Conservation (phyloP, 2,113 vertebrate species). For the Argyrosomus japonicus region DNA sequence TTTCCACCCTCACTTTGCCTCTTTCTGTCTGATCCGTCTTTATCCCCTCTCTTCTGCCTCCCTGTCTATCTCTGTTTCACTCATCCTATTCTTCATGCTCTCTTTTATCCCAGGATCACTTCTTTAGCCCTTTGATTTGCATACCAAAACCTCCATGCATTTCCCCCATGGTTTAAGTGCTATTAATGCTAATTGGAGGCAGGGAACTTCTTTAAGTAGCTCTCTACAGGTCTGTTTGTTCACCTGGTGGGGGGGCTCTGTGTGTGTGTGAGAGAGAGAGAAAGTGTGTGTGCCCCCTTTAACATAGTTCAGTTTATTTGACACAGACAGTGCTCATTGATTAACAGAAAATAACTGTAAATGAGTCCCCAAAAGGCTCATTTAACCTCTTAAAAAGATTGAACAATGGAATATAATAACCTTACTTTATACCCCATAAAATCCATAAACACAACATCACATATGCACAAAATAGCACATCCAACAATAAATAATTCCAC, state of each 20-base stretch:
- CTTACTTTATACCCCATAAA: no score
- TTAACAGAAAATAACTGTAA: no score
- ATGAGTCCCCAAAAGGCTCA: no score
- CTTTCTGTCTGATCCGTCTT: constrained; percentile 78
- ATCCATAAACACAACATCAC: neutral
- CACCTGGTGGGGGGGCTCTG: constrained; percentile 74
- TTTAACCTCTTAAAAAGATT: neutral
- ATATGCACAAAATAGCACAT: neutral
- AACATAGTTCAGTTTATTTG: no score
- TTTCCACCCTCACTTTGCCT: constrained; percentile 67
- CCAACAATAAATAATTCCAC: neutral
- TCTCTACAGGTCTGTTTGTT: constrained; percentile 78
- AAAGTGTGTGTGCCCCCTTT: no score
- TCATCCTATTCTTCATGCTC: constrained; percentile 79
- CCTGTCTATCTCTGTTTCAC: constrained; percentile 72
- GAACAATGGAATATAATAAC: no score
- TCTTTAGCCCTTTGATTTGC: constrained; percentile 80
- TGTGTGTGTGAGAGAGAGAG: neutral
- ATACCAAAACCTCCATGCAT: constrained; percentile 81
- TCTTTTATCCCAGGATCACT: constrained; percentile 81
- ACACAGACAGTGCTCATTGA: neutral
- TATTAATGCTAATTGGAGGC: constrained; percentile 86
- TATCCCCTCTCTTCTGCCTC: constrained; percentile 72
- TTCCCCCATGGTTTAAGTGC: constrained; percentile 80
- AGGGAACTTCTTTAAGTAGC: constrained; percentile 75